A percentile compares a stretch with the other conserved stretches of the same genome.
Conservation (phyloP, 2,797 vertebrate genomes). For the Bovichtus diacanthus region DNA sequence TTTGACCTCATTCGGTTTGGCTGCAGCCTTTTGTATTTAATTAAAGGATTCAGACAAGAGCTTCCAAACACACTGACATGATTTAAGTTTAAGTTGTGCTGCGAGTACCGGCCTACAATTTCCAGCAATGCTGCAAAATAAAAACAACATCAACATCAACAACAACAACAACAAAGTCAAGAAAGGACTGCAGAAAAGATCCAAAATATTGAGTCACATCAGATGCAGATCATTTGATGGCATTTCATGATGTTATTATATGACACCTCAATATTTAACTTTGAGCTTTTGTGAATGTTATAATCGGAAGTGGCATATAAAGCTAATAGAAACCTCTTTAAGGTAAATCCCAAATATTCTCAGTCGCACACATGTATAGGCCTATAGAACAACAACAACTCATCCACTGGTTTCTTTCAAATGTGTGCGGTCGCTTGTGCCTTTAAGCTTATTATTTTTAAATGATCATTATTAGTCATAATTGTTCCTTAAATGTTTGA, state of each 20-base stretch:
- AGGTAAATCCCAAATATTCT: neutral
- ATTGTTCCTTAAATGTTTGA: neutral
- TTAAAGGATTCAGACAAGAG: constrained; percentile 7
- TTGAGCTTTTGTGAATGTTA: neutral
- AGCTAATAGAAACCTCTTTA: neutral
- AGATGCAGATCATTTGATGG: neutral
- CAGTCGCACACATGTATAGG: neutral
- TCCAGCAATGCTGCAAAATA: neutral
- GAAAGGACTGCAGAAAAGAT: neutral
- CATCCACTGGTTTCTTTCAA: neutral
- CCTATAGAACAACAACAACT: neutral
- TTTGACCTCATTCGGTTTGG: constrained; percentile 72
- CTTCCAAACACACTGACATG: constrained; percentile 18
- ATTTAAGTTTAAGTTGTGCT: constrained; percentile 19
- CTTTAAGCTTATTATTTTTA: neutral
- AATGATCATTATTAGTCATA: neutral
- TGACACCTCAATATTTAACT: neutral
- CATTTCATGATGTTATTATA: neutral
- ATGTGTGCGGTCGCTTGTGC: neutral
- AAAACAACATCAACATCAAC: neutral
- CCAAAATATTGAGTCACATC: neutral
- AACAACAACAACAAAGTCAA: neutral
- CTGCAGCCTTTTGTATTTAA: constrained; percentile 46
- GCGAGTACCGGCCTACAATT: neutral
- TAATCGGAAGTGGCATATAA: neutral